Conservation (phyloP, 2,888 invertebrate genomes). For the Drosophila antonietae region DNA sequence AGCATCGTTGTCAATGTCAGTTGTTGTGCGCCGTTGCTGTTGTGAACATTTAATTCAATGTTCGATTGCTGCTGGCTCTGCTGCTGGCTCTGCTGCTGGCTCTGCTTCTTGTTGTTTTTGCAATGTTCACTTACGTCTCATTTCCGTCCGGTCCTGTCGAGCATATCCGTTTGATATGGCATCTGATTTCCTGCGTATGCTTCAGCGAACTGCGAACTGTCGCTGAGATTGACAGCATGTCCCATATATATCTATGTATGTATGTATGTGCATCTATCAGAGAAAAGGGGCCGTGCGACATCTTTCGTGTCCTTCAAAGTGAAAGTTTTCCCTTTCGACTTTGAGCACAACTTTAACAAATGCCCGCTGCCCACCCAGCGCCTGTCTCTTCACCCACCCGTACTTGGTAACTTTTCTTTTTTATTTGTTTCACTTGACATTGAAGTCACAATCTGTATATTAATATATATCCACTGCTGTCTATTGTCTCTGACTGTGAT, state of each 20-base stretch:
- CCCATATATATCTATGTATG: constrained; percentile 1
- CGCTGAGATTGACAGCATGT: constrained; percentile 62
- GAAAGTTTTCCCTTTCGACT: constrained; percentile 63
- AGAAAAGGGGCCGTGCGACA: constrained; percentile 16
- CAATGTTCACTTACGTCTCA: constrained; percentile 58
- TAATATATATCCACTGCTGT: background rate
- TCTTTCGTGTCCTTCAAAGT: constrained; percentile 62
- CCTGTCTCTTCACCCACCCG: background rate
- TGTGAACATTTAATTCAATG: constrained; percentile 46
- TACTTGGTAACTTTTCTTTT: constrained; percentile 2
- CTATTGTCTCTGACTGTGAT: background rate
- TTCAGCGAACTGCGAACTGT: constrained; percentile 48
- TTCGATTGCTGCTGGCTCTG: background rate
- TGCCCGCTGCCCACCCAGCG: background rate
- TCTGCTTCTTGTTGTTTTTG: constrained; percentile 33
- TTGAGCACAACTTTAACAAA: constrained; percentile 21
- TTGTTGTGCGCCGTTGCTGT: background rate
- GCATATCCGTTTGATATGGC: constrained; percentile 71
- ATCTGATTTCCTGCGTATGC: constrained; percentile 71
- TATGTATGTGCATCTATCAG: background rate
- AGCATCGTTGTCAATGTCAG: constrained; percentile 33
- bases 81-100: constrained; percentile 5
- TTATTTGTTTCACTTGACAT: constrained; percentile 15
- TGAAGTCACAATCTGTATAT: constrained; percentile 30
- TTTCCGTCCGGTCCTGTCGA: constrained; percentile 66